Base-by-base conservation (phyloP, 1,140 invertebrate species). In the Trichoplusia ni region DNA sequence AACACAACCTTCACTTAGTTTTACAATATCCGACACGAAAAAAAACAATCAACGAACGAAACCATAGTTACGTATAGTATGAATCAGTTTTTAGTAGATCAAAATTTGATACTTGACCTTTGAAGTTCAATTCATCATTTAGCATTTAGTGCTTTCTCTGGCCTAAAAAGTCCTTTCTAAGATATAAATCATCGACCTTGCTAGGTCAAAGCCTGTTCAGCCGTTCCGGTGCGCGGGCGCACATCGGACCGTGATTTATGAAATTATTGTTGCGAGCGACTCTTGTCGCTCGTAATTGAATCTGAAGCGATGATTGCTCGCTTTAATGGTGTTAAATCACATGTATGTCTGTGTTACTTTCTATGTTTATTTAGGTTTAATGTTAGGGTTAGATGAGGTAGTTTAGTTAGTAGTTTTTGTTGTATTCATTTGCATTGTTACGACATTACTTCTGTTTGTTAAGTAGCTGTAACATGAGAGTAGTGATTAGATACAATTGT, bases 121-220 rank as follows among this genome's bases (percentile, higher is more conserved):
- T n/a, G n/a, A n/a, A n/a, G n/a, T 33, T 2, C 47, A 4, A 51
- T 31, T 51, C 16, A 31, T 51, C 25, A 33, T 6, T 2, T 2
- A 19, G 18, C 21, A 25, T 56, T 3, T 14, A 42, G n/a, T 16
- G 38, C 58, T 61, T 61, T 61, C 58, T 61, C 44, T 5, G 19
- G 35, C 42, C 40, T 49, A 11, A 47, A 25, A 27, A 38, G 14
- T 37, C 42, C 31, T 33, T 61, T 61, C 58, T 23, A 47, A 37
- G 29, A 46, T 29, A 58, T 58, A 58, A 58, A 60, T 60, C 37
- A 44, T 21, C 31, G 58, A 49, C 42, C 58, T 61, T 61, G 58
- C 58, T 47, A 61, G 58, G 58, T 61, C 58, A 61, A 61, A 44
- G 42, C 31, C 40, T 54, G 51, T 14, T 18, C 38, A 29, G 46